These are phyloP conservation scores for Rhincodon typus DNA, from an alignment of 2,797 vertebrate genomes.

Conservation along the genomic window DNA sequence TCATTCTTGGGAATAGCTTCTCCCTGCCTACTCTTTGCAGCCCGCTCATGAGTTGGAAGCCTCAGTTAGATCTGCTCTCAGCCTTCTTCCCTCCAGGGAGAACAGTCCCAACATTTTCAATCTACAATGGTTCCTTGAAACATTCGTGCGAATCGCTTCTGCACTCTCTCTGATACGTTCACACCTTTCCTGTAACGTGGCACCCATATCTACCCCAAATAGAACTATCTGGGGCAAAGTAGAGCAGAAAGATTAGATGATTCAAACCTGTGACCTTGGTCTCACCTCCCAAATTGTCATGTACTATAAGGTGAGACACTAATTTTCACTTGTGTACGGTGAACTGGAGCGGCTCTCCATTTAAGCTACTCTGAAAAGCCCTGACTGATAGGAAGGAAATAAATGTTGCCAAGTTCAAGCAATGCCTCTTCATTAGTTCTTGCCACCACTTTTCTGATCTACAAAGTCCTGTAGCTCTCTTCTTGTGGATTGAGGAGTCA, in stretches of 20 bases:
- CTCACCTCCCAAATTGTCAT: not conserved
- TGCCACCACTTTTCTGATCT: not conserved
- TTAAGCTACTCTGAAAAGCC: not conserved
- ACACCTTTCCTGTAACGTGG: too few relatives aligned
- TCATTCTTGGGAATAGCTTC: too few relatives aligned
- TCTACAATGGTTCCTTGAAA: too few relatives aligned
- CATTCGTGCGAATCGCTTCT: too few relatives aligned
- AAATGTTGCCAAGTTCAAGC: not conserved
- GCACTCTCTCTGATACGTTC: too few relatives aligned
- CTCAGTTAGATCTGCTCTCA: too few relatives aligned
- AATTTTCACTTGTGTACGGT: not conserved
- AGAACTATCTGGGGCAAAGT: not conserved
- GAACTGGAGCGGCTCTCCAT: not conserved
- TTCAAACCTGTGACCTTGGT: not conserved
- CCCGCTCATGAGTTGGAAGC: too few relatives aligned
- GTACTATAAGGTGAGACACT: not conserved
- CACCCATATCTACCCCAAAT: not conserved
- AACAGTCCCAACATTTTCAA: too few relatives aligned
- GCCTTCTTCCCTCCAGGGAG: too few relatives aligned
- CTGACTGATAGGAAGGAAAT: not conserved
- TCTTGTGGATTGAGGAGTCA: not conserved
- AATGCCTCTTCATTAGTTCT: not conserved
- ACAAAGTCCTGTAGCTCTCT: not conserved
- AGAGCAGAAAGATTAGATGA: not conserved
- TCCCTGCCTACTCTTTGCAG: too few relatives aligned